Evolutionary conservation across 2,888 invertebrate genomes (phyloP).

Genomic region (Adelphocoris suturalis): DNA sequence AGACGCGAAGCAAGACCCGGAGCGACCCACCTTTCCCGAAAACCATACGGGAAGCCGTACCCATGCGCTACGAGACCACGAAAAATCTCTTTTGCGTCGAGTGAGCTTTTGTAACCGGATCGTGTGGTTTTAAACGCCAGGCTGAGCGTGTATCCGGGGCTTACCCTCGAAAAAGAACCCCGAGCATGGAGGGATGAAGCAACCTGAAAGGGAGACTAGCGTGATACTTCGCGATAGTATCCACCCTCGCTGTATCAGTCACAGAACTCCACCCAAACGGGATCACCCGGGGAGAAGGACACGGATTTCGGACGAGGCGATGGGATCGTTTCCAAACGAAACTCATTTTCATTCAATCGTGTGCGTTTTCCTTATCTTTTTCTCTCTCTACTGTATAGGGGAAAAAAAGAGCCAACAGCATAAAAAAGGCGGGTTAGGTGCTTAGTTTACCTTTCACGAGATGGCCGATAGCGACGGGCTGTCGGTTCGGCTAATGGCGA

Average conservation of each 20-base stretch:
- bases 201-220: conserved; percentile 27
- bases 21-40: conserved; percentile 19
- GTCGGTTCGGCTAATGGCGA: conserved; percentile 32
- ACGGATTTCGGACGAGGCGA: conserved; percentile 24
- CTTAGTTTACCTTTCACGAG: conserved; percentile 31
- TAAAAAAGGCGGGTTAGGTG: conserved; percentile 42
- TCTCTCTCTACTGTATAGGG: neutral
- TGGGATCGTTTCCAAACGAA: conserved; percentile 37
- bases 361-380: conserved; percentile 51
- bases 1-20: conserved; percentile 48
- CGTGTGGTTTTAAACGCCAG: conserved; percentile 65
- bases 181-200: neutral
- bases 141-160: conserved; percentile 60
- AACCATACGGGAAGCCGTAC: conserved; percentile 59
- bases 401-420: conserved; percentile 29
- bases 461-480: conserved; percentile 27
- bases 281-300: conserved; percentile 28
- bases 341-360: conserved; percentile 47
- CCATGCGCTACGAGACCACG: conserved; percentile 42
- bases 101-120: conserved; percentile 66
- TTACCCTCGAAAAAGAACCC: neutral
- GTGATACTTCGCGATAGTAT: conserved; percentile 41
- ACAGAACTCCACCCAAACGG: conserved; percentile 40
- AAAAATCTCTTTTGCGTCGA: conserved; percentile 65
- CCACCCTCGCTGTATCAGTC: conserved; percentile 47